Evolutionary conservation across 1,140 invertebrate species (phyloP), one percentile per base, ranked within the genome.

Genomic region (Cryptotermes secundus): DNA sequence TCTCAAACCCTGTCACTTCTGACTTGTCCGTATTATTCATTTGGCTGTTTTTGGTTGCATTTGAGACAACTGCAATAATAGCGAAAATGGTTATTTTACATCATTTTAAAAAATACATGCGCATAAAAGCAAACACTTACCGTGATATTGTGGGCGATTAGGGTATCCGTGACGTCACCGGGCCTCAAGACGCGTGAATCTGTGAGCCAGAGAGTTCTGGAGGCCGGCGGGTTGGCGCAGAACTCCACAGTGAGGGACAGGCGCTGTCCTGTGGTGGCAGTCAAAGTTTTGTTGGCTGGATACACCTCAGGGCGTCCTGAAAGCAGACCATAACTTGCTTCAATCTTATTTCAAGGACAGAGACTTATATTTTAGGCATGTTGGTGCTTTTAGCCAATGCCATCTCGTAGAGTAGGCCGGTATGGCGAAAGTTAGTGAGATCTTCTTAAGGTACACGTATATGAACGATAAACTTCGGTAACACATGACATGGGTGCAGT

Each of bases 291-390:
- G 84, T 90, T 91, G 31, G 89, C 88, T 14, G 92, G 91, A 85
- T 92, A 90, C 38, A 93, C 90, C 86, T 92, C 90, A 34, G 93
- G 93, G 81, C 90, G 89, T 80, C 93, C 93, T 93, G 89, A 3
- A 91, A 42, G 24, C 35, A 83, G 6, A 82, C 45, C 1, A 49
- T 0, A 49, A 49, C 1, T 16, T 0, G 22, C 45, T 19, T 49
- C 22, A 19, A 49, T 3, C 16, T 49, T 19, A 16, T 14, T 19
- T 7, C 3, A 49, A 49, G 45, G 3, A 49, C 9, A 49, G 45
- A 3, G 45, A 49, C 45, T 19, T 49, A 14, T 22, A 12, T 38
- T 38, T 38, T 12, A 38, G 12, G 38, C 12, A 38, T n/a, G n/a
- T n/a, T n/a, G n/a, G n/a, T n/a, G n/a, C n/a, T n/a, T n/a, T n/a